Evolutionary conservation across 1,140 invertebrate species (phyloP), one percentile per base, ranked within the genome.

Genomic region (Drosophila mauritiana): DNA sequence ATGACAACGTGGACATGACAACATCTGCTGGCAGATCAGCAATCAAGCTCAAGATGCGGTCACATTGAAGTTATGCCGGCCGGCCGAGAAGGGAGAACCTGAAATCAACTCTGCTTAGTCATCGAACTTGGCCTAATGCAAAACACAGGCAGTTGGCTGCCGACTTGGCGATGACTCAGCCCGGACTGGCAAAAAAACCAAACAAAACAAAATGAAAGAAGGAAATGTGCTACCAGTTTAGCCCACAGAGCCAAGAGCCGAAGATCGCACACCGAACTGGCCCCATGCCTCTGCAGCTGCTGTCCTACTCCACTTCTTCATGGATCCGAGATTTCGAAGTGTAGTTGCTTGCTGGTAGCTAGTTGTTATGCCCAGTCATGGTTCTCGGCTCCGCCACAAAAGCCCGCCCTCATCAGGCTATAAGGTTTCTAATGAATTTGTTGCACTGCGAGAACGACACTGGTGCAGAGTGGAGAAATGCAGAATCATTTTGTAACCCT

Each of bases 71-170:
- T 68, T 88, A 88, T 85, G 83, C 74, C 74, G 82, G 78, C 72
- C 83, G 82, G 73, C 54, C 46, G 37, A 6, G 49, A 57, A 45
- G 68, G 36, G 10, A 56, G 45, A 61, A 63, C 40, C 72, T 69
- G 67, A 68, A 77, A 80, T 77, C 65, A 75, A 76, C 59, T 78
- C 64, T 82, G 82, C 83, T 86, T 88, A 86, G 82, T 86, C 82
- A 86, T 86, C 82, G 82, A 86, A 86, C 83, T 88, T 86, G 83
- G 82, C 78, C 78, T 82, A 88, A 88, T 86, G 82, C 82, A 82
- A 86, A 86, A 78, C 65, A 72, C 52, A 74, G 55, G 52, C 67
- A 81, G 78, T 56, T 51, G 56, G 65, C 48, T 65, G 55, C 52
- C 51, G 73, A 79, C 78, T 78, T 78, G 74, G 53, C 46, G 70